Evolutionary conservation across 2,113 vertebrate species (phyloP).

Genomic region (Otus sunia): DNA sequence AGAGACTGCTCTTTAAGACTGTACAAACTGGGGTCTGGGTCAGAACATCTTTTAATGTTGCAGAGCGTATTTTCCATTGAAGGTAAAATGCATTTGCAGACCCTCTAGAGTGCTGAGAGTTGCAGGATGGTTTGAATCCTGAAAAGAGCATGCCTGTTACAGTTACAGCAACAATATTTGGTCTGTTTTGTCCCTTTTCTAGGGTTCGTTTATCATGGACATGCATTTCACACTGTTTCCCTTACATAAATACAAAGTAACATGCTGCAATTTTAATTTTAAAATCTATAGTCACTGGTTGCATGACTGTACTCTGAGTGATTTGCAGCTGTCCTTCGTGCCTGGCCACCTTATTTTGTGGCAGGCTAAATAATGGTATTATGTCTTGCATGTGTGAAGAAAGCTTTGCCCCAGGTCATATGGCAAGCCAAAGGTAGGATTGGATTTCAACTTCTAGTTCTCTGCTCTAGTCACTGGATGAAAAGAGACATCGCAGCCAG

Average conservation of each 20-base stretch:
- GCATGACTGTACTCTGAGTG: neutral
- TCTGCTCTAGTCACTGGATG: neutral
- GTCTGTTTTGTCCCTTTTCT: neutral
- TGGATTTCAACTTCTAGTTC: neutral
- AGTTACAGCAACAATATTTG: neutral
- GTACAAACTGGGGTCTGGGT: too few relatives aligned
- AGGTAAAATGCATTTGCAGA: neutral
- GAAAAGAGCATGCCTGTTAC: neutral
- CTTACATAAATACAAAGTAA: neutral
- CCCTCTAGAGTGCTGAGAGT: neutral
- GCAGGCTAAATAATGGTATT: neutral
- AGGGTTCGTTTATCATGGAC: neutral
- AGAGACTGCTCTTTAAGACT: neutral
- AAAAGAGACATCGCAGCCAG: neutral
- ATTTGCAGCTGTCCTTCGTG: neutral
- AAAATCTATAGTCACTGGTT: neutral
- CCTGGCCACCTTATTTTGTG: neutral
- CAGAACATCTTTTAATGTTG: neutral
- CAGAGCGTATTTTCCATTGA: neutral
- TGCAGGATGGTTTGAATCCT: neutral
- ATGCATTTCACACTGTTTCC: neutral
- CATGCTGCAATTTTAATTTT: neutral
- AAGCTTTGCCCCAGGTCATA: neutral
- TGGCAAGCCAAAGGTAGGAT: accelerated
- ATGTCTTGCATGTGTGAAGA: neutral